Base-by-base conservation (phyloP, 2,888 invertebrate species). In the Strigamia transsilvanica region DNA sequence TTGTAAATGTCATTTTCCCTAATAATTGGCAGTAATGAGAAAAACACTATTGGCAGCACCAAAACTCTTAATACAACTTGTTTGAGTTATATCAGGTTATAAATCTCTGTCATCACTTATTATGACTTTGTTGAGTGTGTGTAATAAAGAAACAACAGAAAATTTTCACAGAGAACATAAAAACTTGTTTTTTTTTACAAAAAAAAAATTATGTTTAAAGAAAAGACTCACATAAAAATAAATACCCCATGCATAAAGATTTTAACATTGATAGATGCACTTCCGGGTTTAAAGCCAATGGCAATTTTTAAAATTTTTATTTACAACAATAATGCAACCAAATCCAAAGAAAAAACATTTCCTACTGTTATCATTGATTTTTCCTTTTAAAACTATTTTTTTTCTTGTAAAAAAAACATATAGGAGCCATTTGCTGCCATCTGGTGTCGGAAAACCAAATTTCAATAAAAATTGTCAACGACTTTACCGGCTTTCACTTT, bases 11-110 rank as follows among this genome's bases (percentile, higher is more conserved):
- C 51, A 51, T 51, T 51, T 51, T 51, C 51, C 51, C 10, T 51
- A 51, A 51, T 51, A 51, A 51, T 51, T 51, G 51, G 51, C 5
- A 3, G 51, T 51, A 51, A 51, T 51, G 51, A 51, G 51, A 51
- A n/a, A 51, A 51, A 51, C 51, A 51, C 13, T 51, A 51, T 51
- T 51, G 51, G 51, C 51, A 51, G n/a, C 51, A 51, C 5, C 51
- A 51, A 51, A 51, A 51, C 51, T 51, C n/a, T n/a, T 51, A 51
- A 51, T 34, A 34, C 34, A 34, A 34, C 34, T 34, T 7, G 23
- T 21, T 21, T 61, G 61, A 61, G 23, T 61, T 61, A 61, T 61
- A 61, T 15, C 18, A 18, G 18, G n/a, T n/a, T 61, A 18, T 61
- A 61, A 61, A 61, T 61, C 61, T 15, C 3, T 23, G 61, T 61